Conservation (phyloP, 2,113 vertebrate species). For the Poeciliopsis occidentalis region DNA sequence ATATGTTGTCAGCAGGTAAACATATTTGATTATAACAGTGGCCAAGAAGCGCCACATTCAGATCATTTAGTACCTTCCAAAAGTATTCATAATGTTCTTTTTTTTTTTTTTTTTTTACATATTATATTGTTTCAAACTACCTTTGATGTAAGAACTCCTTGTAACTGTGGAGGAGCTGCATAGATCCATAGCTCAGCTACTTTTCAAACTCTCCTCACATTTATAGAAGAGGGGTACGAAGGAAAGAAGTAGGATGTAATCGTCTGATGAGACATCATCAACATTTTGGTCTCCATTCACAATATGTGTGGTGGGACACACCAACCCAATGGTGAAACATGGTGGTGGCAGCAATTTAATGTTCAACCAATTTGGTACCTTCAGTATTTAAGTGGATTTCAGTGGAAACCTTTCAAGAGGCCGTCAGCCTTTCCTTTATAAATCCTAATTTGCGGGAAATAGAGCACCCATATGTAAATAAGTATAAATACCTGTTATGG, state of each 20-base stretch:
- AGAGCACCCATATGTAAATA: too few relatives aligned
- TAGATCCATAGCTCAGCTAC: too few relatives aligned
- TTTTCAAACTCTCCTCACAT: too few relatives aligned
- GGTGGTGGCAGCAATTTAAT: neutral
- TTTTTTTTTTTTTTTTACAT: neutral
- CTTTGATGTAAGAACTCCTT: neutral
- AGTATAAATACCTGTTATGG: too few relatives aligned
- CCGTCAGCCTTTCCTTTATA: too few relatives aligned
- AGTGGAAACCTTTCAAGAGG: neutral
- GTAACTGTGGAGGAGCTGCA: neutral
- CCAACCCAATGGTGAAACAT: neutral
- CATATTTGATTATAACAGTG: neutral
- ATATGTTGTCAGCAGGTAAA: neutral
- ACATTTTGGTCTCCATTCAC: neutral
- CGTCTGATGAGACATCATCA: neutral
- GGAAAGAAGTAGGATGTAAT: too few relatives aligned
- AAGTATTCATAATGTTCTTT: neutral
- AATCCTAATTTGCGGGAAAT: too few relatives aligned
- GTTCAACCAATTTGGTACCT: neutral
- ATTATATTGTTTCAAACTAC: neutral
- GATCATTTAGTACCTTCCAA: neutral
- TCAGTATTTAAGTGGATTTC: neutral
- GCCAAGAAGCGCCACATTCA: neutral
- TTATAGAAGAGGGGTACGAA: too few relatives aligned
- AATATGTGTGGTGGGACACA: neutral